These are phyloP conservation scores for Steromphala cineraria DNA, from an alignment of 2,888 invertebrate species.

Conservation along the genomic window DNA sequence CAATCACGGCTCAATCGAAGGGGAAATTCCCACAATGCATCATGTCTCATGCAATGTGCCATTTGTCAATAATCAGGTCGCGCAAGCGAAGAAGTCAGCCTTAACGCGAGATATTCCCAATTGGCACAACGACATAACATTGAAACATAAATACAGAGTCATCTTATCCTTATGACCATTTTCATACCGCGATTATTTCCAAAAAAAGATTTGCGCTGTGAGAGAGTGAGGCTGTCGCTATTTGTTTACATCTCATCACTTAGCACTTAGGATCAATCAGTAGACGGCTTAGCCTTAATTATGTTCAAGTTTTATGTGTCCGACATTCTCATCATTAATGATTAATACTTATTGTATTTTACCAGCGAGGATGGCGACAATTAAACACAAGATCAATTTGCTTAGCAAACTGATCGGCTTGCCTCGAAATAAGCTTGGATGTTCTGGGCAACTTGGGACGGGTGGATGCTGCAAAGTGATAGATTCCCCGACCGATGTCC, in stretches of 20 bases:
- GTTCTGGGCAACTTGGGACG: neutral
- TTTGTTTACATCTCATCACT: constrained; percentile 13
- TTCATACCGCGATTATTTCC: neutral
- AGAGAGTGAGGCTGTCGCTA: neutral
- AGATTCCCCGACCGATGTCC: neutral
- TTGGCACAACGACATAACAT: neutral
- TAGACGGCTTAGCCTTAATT: neutral
- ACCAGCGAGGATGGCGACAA: constrained; percentile 8
- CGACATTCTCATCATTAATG: constrained; percentile 11
- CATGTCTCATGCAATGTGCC: neutral
- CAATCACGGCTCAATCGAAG: neutral
- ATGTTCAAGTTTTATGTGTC: constrained; percentile 12
- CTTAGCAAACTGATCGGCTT: constrained; percentile 6
- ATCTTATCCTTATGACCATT: neutral
- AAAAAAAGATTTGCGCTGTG: neutral
- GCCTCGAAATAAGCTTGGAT: constrained; percentile 2
- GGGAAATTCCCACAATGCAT: constrained; percentile 3
- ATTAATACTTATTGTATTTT: constrained; percentile 17
- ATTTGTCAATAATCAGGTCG: constrained; percentile 10
- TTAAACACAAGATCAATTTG: constrained; percentile 26
- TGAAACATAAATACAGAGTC: neutral
- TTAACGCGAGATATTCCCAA: neutral
- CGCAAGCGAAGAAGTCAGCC: neutral
- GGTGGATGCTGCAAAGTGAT: neutral
- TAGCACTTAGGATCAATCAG: neutral